Evolutionary conservation across 2,888 invertebrate genomes (phyloP), one percentile per base, ranked within the genome.

Genomic region (Frankliniella intonsa): DNA sequence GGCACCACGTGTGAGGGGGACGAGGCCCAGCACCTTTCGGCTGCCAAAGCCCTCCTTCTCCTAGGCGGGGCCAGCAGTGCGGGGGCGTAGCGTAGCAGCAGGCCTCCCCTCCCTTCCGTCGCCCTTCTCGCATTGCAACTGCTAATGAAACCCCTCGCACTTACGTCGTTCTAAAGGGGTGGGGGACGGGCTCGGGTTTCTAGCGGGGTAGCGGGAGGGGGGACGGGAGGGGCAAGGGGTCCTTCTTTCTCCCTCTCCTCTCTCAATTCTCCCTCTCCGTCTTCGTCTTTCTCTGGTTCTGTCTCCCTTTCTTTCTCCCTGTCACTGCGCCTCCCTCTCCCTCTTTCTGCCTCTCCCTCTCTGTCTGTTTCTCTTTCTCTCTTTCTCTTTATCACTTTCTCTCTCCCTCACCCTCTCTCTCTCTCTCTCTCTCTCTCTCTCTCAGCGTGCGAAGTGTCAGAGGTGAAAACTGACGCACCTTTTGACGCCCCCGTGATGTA

Each of bases 381-480:
- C 65, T 65, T 7, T 65, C 65, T 65, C 65, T 65, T 2, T 65
- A 5, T 65, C 65, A 2, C 65, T n/a, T 19, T 65, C n/a, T n/a
- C 65, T 17, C 65, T 65, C 65, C 8, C 22, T 22, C 65, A 9
- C 65, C 11, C 65, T 65, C 65, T 65, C 65, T n/a, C 65, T n/a
- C 65, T 65, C 65, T 65, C 65, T 65, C 65, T n/a, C 17, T 65
- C 65, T 5, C 55, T 19, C 65, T 65, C 65, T 10, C n/a, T 10
- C 65, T 10, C 65, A 9, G 8, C 1, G 19, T 19, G n/a, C n/a
- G 3, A 10, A 14, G 14, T 19, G 9, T 8, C 69, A 12, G 69
- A 76, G 69, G 69, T 76, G 69, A 9, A 25, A 76, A 76, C 69
- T 76, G 69, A 76, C 69, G 69, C 22, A 25, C 22, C 69, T 25